Evolutionary conservation across 2,797 vertebrate species (phyloP).

Genomic region (Phoxinus dragarum): DNA sequence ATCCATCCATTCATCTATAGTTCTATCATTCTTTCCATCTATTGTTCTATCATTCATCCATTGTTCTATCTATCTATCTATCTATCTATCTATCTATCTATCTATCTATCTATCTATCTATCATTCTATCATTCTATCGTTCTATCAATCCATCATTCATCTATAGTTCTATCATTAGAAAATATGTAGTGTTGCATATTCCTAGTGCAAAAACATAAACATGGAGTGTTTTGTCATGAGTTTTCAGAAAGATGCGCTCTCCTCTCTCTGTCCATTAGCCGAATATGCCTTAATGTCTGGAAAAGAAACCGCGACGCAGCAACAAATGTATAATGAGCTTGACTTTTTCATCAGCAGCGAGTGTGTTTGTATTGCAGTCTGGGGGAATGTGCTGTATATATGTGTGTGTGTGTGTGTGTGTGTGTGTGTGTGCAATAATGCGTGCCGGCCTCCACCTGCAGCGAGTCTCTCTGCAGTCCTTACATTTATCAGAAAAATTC

Average conservation of each 20-base stretch:
- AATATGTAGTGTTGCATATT: neutral
- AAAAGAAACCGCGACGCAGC: slow-evolving; percentile 7
- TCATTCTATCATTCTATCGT: fast-evolving
- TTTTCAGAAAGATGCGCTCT: neutral
- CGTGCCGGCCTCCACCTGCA: slow-evolving; percentile 25
- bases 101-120: too few species aligned
- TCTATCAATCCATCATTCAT: too few species aligned
- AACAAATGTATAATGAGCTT: slow-evolving; percentile 28
- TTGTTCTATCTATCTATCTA: too few species aligned
- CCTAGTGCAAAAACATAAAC: neutral
- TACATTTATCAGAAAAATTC: slow-evolving; percentile 27
- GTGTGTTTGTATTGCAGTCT: slow-evolving; percentile 4
- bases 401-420: neutral
- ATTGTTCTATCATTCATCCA: too few species aligned
- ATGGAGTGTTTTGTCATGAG: neutral
- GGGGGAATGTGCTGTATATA: neutral
- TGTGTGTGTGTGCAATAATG: slow-evolving; percentile 8
- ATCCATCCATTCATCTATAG: too few species aligned
- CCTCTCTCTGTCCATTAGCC: neutral
- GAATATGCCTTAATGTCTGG: neutral
- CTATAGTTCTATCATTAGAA: too few species aligned
- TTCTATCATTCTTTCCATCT: too few species aligned
- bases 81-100: too few species aligned
- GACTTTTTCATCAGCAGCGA: slow-evolving; percentile 36
- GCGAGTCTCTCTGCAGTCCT: neutral